phyloP scores from a whole-genome alignment of 2,888 invertebrate species.

The Lasioglossum leucozonium region DNA sequence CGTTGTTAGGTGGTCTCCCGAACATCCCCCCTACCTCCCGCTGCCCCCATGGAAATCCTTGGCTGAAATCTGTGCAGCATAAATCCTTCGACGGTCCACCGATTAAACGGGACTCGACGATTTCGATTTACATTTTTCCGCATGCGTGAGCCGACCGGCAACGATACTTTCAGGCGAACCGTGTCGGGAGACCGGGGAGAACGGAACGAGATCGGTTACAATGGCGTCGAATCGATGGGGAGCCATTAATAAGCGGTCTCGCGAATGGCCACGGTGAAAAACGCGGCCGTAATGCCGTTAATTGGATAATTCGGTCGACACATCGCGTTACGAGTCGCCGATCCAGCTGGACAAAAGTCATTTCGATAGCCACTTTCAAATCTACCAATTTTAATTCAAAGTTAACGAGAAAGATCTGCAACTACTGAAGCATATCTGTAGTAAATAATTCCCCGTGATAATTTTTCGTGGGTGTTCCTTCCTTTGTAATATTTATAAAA shows the following conservation, averaged over 20 bases:
- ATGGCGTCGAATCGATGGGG: not conserved
- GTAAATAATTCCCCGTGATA: no score
- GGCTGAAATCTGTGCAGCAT: not conserved
- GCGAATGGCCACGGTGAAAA: conserved; percentile 16
- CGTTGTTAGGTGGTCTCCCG: conserved; percentile 16
- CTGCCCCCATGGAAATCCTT: not conserved
- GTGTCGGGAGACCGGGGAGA: not conserved
- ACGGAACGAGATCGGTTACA: not conserved
- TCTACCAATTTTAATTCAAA: not conserved
- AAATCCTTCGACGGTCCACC: conserved; percentile 38
- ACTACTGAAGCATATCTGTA: no score
- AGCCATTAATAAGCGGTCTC: not conserved
- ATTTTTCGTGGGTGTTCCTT: no score
- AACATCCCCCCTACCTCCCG: not conserved
- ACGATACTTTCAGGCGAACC: not conserved
- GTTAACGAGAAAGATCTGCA: not conserved
- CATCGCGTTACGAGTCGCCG: not conserved
- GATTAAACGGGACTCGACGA: conserved; percentile 43
- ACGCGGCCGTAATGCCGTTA: not conserved
- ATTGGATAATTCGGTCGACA: not conserved
- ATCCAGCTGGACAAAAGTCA: not conserved
- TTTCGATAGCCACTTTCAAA: not conserved
- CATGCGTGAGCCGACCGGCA: not conserved
- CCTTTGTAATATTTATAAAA: no score
- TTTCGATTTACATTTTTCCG: conserved; percentile 42